Percentiles rank a stretch among this genome's conserved stretches.
Conservation (phyloP, 2,797 vertebrate species). For the Hafferia zeledoni region DNA sequence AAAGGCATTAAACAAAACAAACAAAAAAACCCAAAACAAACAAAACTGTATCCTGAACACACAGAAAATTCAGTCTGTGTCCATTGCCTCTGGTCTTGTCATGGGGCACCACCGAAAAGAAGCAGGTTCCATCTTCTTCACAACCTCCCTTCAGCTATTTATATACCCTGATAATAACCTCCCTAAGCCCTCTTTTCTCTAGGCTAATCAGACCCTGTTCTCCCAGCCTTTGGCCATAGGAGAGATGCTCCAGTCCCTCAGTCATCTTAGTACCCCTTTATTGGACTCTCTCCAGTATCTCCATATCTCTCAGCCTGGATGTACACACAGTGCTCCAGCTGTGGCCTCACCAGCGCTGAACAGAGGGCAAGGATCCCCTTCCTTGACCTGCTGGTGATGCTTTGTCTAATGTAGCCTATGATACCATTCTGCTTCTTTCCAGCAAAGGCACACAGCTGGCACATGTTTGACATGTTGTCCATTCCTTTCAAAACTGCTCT, state of each 20-base stretch:
- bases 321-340: background rate
- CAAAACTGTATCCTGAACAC: background rate
- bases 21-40: background rate
- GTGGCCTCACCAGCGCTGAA: background rate
- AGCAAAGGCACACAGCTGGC: background rate
- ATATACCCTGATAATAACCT: background rate
- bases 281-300: background rate
- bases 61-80: background rate
- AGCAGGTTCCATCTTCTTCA: background rate
- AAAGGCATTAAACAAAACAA: background rate
- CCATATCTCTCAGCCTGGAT: background rate
- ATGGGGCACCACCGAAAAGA: background rate
- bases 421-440: background rate
- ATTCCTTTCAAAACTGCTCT: background rate
- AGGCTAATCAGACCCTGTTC: background rate
- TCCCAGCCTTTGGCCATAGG: background rate
- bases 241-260: background rate
- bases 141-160: background rate
- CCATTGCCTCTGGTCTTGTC: background rate
- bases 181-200: background rate
- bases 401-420: background rate
- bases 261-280: background rate
- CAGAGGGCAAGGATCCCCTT: background rate
- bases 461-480: background rate
- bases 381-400: background rate